Conservation (phyloP, 2,113 vertebrate species). For the Chiloscyllium plagiosum region DNA sequence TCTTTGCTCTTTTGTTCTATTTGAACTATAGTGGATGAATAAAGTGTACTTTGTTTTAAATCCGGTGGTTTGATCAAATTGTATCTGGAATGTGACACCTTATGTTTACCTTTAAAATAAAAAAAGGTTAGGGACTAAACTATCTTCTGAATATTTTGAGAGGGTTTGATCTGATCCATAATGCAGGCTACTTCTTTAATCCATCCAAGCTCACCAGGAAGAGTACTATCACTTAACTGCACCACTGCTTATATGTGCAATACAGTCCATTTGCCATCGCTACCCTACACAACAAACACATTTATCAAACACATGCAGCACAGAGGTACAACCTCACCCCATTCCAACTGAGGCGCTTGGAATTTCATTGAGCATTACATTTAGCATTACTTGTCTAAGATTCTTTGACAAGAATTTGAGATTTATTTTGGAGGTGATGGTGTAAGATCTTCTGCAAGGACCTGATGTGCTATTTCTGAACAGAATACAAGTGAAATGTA, state of each 20-base stretch:
- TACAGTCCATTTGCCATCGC: neutral
- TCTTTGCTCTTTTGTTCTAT: too few relatives aligned
- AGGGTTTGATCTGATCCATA: too few relatives aligned
- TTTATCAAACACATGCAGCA: neutral
- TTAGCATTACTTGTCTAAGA: neutral
- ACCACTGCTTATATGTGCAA: neutral
- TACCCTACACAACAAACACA: neutral
- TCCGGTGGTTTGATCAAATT: too few relatives aligned
- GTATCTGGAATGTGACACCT: too few relatives aligned
- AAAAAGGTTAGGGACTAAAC: too few relatives aligned
- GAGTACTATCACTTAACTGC: neutral
- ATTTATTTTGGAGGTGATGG: neutral
- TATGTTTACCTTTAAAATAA: too few relatives aligned
- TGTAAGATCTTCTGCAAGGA: too few relatives aligned
- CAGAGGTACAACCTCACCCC: neutral
- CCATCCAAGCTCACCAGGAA: neutral
- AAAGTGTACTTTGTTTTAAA: too few relatives aligned
- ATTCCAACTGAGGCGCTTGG: neutral
- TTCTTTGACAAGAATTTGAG: neutral
- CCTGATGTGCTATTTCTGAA: neutral
- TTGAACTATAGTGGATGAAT: too few relatives aligned
- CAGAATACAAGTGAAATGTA: neutral
- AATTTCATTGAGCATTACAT: neutral
- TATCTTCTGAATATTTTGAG: too few relatives aligned
- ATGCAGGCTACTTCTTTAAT: neutral